A percentile compares a stretch with the other conserved stretches of the same genome.
Evolutionary conservation across 2,888 invertebrate genomes (phyloP).

Genomic region (Nebria salina): DNA sequence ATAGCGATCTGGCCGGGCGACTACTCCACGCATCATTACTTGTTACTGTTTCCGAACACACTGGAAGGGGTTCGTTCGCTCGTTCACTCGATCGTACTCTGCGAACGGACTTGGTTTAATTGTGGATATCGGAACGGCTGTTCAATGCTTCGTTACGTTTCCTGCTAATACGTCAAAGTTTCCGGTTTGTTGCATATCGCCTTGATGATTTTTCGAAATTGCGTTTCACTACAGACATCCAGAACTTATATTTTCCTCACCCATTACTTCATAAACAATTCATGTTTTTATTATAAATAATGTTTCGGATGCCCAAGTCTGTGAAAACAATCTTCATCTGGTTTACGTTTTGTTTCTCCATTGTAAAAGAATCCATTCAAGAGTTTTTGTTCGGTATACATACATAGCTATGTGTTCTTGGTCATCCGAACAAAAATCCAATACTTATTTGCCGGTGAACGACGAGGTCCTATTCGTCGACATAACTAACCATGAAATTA

Average conservation of each 20-base stretch:
- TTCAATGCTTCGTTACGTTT: constrained; percentile 22
- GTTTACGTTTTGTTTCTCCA: constrained; percentile 36
- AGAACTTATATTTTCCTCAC: not conserved
- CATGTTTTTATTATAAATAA: too few species aligned
- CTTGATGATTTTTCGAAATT: not conserved
- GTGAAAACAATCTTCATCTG: constrained; percentile 40
- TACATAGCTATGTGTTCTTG: not conserved
- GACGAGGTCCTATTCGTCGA: constrained; percentile 7
- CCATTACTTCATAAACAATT: too few species aligned
- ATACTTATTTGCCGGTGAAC: constrained; percentile 38
- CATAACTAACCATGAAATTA: constrained; percentile 45
- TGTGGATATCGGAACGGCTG: constrained; percentile 21
- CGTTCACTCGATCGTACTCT: not conserved
- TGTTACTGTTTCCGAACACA: constrained; percentile 5
- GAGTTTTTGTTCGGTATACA: not conserved
- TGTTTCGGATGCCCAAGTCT: constrained; percentile 27
- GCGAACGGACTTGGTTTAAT: constrained; percentile 9
- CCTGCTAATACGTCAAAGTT: constrained; percentile 22
- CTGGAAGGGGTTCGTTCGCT: not conserved
- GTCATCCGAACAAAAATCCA: constrained; percentile 26
- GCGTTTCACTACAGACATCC: not conserved
- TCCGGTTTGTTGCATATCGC: not conserved
- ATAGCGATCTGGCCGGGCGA: constrained; percentile 8
- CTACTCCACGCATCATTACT: constrained; percentile 13
- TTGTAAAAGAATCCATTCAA: constrained; percentile 34